Evolutionary conservation across 2,113 vertebrate genomes (phyloP), one percentile per base, ranked within the genome.

Genomic region (Tyto alba): DNA sequence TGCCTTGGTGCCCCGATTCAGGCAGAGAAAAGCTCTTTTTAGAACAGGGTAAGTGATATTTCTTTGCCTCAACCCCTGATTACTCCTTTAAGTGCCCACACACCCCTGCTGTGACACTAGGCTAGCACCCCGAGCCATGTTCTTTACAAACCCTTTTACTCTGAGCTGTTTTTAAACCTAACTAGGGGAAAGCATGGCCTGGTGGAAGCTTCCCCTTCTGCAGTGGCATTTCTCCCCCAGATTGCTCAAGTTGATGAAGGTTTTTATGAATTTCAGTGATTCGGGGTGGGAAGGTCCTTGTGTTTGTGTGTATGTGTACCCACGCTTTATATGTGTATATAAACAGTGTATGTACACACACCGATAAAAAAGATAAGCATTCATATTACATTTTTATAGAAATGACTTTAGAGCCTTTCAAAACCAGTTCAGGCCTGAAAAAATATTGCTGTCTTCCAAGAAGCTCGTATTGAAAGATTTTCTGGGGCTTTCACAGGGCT

Each of bases 21-120:
- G 11, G 15, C 13, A 23, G 45, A 73, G 47, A 29, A 64, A 47
- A 64, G 32, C 30, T 72, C 21, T 9, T 34, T 48, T 25, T 13
- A 27, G 16, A 26, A 22, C 16, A 11, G 16, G 32, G 19, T 27
- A 40, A 40, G 3, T 2, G 2, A 0, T 52, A 36, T 34, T 89
- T 9, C 38, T 69, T 55, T 56, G 20, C 48, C 48, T 63, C 40
- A 71, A 4, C 11, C 40, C 20, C 45, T 18, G 4, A 12, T 53
- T 23, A 19, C 20, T 64, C 36, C 29, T 60, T 56, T 41, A 41
- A 45, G 72, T 34, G 56, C 40, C 5, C 7, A 8, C 48, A 20
- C 20, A 6, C 29, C 25, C 22, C 22, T 1, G 1, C n/a, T 1
- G 0, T 88, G 59, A 23, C 18, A 11, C 22, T n/a, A 36, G 48